Evolutionary conservation across 2,888 invertebrate species (phyloP), one percentile per base, ranked within the genome.

Genomic region (Idaea aversata): DNA sequence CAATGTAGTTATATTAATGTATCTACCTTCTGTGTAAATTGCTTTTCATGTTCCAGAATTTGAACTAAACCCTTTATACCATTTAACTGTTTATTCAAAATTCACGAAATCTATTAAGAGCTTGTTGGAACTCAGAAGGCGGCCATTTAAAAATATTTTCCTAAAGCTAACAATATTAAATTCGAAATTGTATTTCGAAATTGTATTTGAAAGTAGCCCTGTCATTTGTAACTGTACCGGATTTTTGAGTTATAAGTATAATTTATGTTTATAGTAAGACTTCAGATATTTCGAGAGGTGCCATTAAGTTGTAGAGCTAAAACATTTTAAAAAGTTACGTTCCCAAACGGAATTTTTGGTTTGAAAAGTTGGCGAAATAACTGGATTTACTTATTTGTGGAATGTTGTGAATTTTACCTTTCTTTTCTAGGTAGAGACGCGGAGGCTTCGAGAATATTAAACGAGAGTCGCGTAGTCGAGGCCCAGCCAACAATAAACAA

Each of bases 401-500:
- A 67, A 47, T 59, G 62, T 59, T 61, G 16, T 67, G 57, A n/a
- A 34, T 57, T 64, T 63, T 15, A n/a, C 15, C 15, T 62, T 77
- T 62, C 66, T 70, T 76, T 84, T 77, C 15, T 84, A 93, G 92
- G 92, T 64, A 91, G 85, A 16, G 90, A 91, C 71, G 86, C 91
- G 16, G 90, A 91, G 73, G 74, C 74, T 58, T 80, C 88, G 63
- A 85, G 77, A 66, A 76, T 85, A 70, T 76, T 82, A 67, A 82
- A 84, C 67, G 82, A 84, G 65, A 81, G 82, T 62, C 75, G 76
- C 70, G 77, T 71, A 67, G 78, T 74, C 61, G 75, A 73, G 61
- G 78, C 84, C 25, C 85, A 80, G 35, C 91, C 92, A 58, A 91
- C 86, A 36, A 78, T 92, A 67, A 93, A 89, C 77, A 88, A 85